phyloP scores from a whole-genome alignment of 2,797 vertebrate genomes.

The Pseudotriccus pelzelni region DNA sequence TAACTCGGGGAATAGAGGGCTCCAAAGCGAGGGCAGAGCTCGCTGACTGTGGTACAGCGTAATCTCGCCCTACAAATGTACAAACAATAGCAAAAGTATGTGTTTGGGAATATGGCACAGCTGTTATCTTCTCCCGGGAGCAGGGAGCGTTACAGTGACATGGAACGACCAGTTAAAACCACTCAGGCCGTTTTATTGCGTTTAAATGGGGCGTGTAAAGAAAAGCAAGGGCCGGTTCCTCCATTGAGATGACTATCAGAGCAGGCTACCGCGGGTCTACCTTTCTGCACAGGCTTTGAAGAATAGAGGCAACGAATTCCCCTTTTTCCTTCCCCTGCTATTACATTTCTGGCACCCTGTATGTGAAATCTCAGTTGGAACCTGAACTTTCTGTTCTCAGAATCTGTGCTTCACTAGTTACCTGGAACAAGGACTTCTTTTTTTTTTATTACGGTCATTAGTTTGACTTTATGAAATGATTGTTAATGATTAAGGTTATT shows the following conservation, averaged over 20 bases:
- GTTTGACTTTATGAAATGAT: constrained; percentile 42
- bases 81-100: constrained; percentile 63
- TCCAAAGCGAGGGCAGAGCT: constrained; percentile 31
- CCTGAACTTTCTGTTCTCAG: constrained; percentile 55
- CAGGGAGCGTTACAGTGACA: constrained; percentile 39
- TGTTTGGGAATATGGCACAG: constrained; percentile 61
- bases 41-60: not conserved
- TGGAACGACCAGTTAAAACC: constrained; percentile 21
- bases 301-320: constrained; percentile 31
- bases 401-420: constrained; percentile 35
- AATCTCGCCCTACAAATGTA: constrained; percentile 44
- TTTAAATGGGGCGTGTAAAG: constrained; percentile 29
- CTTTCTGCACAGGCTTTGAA: constrained; percentile 27
- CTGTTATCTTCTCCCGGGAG: constrained; percentile 54
- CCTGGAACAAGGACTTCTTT: constrained; percentile 20
- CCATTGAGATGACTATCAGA: constrained; percentile 20
- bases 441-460: not conserved
- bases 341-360: constrained; percentile 26
- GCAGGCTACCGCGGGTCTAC: not conserved
- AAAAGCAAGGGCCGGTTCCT: not conserved
- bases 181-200: constrained; percentile 17
- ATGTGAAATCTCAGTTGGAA: constrained; percentile 26
- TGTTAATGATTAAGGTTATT: constrained; percentile 58
- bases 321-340: not conserved
- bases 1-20: not conserved